These are phyloP conservation scores for Liolophura sinensis DNA, from an alignment of 1,140 invertebrate genomes.

Conservation along the genomic window DNA sequence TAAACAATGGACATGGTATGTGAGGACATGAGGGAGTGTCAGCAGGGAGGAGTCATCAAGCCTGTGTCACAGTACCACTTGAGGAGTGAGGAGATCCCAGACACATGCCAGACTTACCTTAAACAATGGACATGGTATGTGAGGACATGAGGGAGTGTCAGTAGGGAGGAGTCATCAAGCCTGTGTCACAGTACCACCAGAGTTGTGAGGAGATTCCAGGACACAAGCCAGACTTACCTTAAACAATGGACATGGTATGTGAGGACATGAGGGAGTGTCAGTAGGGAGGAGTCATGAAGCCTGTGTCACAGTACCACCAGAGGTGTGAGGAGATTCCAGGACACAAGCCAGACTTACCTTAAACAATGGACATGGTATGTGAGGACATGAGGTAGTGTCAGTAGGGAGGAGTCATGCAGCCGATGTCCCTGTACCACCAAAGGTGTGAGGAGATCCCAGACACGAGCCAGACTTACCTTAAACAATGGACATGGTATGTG, in stretches of 20 bases:
- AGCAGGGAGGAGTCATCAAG: constrained; percentile 81
- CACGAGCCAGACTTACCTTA: constrained; percentile 57
- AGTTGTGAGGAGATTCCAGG: too few relatives aligned
- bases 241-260: constrained; percentile 59
- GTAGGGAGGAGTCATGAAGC: constrained; percentile 78
- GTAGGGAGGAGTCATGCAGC: constrained; percentile 78
- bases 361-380: constrained; percentile 59
- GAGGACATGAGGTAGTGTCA: constrained; percentile 81
- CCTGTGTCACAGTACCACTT: too few relatives aligned
- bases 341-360: constrained; percentile 53
- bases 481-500: constrained; percentile 57
- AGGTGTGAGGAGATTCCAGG: too few relatives aligned
- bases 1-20: constrained; percentile 59
- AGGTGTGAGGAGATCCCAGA: too few relatives aligned
- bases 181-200: too few relatives aligned
- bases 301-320: constrained; percentile 90
- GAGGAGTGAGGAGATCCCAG: too few relatives aligned
- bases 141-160: constrained; percentile 81
- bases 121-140: constrained; percentile 59
- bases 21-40: constrained; percentile 79
- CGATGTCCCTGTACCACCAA: constrained; percentile 90
- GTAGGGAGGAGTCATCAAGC: constrained; percentile 71
- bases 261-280: constrained; percentile 81
- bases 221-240: constrained; percentile 53
- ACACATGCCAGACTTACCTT: constrained; percentile 52